Conservation (phyloP, 1,140 invertebrate species). For the Lepidurus arcticus region DNA sequence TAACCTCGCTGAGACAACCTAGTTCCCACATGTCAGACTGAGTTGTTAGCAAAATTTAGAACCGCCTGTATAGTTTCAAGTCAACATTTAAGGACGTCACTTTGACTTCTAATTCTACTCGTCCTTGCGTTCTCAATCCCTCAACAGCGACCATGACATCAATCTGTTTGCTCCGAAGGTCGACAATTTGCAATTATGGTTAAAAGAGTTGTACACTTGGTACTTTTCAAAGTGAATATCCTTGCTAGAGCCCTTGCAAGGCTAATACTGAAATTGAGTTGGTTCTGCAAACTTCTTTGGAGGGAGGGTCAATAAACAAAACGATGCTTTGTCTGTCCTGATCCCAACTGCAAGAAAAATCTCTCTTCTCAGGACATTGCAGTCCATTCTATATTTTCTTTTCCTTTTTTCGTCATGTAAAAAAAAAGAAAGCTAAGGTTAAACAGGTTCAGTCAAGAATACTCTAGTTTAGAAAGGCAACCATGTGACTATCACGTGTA, state of each 20-base stretch:
- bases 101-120: background rate
- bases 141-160: conserved; percentile 14
- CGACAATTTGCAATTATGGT: background rate
- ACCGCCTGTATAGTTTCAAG: background rate
- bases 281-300: background rate
- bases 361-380: background rate
- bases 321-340: background rate
- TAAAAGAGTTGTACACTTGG: background rate
- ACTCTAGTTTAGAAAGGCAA: no score
- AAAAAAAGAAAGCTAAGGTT: background rate
- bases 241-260: background rate
- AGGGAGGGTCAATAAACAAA: no score
- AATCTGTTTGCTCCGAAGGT: background rate
- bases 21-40: background rate
- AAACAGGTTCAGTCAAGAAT: no score
- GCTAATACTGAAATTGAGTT: background rate
- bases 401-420: background rate
- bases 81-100: background rate
- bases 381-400: background rate
- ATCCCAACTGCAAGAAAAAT: background rate
- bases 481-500: no score
- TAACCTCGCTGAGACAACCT: background rate
- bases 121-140: background rate
- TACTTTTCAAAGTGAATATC: background rate
- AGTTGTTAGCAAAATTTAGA: background rate